Evolutionary conservation across 2,113 vertebrate species (phyloP).

Genomic region (Pyxicephalus adspersus): DNA sequence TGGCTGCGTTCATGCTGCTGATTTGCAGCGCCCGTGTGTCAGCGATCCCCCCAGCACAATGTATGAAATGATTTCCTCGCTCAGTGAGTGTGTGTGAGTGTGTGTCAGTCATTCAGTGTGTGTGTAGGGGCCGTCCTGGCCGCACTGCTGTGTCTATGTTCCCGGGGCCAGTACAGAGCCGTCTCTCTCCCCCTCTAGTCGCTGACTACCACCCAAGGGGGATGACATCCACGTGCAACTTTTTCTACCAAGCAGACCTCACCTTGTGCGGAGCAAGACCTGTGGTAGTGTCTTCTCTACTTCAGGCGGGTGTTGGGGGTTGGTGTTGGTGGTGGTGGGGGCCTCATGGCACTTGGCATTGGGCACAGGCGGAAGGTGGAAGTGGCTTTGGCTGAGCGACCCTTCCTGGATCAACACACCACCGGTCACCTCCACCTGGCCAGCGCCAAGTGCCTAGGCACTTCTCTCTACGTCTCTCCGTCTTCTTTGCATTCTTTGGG

Average conservation of each 20-base stretch:
- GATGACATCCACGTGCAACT: slow-evolving; percentile 57
- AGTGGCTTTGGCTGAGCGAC: neutral
- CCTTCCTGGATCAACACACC: slow-evolving; percentile 35
- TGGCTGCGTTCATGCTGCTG: neutral
- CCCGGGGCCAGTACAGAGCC: slow-evolving; percentile 54
- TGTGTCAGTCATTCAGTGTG: slow-evolving; percentile 4
- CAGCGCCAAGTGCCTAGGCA: slow-evolving; percentile 5
- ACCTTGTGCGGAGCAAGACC: slow-evolving; percentile 53
- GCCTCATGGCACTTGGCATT: slow-evolving; percentile 22
- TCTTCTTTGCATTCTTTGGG: too few species aligned
- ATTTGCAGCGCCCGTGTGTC: neutral
- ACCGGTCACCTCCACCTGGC: slow-evolving; percentile 28
- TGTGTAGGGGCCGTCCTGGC: slow-evolving; percentile 38
- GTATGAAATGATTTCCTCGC: slow-evolving; percentile 19
- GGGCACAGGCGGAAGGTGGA: slow-evolving; percentile 38
- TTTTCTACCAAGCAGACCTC: slow-evolving; percentile 56
- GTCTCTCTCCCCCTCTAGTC: slow-evolving; percentile 54
- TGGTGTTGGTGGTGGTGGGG: slow-evolving; percentile 13
- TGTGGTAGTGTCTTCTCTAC: slow-evolving; percentile 50
- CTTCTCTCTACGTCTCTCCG: neutral
- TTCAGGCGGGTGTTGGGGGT: slow-evolving; percentile 42
- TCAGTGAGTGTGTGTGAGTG: slow-evolving; percentile 26
- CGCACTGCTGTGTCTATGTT: slow-evolving; percentile 54
- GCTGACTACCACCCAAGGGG: slow-evolving; percentile 47
- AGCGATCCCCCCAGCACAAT: neutral